A percentile compares a stretch with the other conserved stretches of the same genome.
These are phyloP conservation scores for Thamnophis elegans DNA, from an alignment of 2,797 vertebrate genomes.

Conservation along the genomic window DNA sequence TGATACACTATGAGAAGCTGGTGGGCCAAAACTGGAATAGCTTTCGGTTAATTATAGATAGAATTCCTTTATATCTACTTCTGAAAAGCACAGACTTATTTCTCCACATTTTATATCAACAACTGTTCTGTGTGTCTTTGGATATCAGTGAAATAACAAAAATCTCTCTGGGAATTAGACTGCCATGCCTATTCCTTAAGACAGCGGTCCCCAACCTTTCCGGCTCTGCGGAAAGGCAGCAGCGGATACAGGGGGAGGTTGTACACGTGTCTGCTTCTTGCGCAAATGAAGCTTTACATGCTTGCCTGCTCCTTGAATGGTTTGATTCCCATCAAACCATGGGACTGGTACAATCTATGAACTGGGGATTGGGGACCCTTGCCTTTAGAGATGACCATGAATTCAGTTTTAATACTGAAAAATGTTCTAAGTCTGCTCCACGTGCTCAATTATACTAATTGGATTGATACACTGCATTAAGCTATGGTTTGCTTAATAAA, in stretches of 20 bases:
- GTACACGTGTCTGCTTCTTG: background rate
- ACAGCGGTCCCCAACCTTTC: background rate
- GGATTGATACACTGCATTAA: background rate
- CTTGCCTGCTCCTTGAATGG: background rate
- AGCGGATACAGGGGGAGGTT: background rate
- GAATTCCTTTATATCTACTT: background rate
- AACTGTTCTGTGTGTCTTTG: background rate
- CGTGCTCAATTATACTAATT: background rate
- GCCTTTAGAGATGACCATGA: background rate
- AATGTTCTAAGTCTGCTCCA: background rate
- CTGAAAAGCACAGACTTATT: background rate
- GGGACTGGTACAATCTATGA: background rate
- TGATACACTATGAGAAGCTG: background rate
- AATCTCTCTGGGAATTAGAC: background rate
- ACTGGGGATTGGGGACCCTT: background rate
- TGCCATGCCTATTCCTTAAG: background rate
- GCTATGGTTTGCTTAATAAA: background rate
- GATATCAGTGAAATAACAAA: background rate
- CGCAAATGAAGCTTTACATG: background rate
- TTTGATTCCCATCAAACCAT: too few relatives aligned
- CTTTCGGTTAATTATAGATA: background rate
- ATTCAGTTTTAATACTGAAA: background rate
- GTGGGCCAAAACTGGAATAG: background rate
- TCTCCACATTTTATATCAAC: background rate
- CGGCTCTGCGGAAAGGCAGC: background rate